phyloP scores from a whole-genome alignment of 1,140 invertebrate species.

The Cydia fagiglandana region DNA sequence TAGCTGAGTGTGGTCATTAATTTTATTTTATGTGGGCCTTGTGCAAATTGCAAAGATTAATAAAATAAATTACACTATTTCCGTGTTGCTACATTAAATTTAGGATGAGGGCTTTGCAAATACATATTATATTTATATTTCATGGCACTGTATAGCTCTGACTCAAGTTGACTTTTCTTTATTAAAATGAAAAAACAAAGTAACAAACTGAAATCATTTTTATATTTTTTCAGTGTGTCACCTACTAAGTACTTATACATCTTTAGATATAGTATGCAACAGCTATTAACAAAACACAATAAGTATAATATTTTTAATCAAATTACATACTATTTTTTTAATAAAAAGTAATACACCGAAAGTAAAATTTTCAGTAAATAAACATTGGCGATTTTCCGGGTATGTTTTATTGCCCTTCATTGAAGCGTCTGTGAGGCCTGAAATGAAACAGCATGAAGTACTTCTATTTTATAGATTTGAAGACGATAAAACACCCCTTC shows the following conservation, averaged over 20 bases:
- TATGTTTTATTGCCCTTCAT: neutral
- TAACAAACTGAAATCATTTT: no score
- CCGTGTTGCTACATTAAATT: no score
- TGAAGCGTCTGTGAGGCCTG: neutral
- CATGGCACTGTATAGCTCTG: no score
- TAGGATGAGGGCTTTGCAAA: no score
- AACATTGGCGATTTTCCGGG: neutral
- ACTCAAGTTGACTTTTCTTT: no score
- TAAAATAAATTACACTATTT: neutral
- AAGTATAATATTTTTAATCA: neutral
- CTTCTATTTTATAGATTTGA: constrained; percentile 13
- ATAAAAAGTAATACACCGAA: neutral
- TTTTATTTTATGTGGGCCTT: neutral
- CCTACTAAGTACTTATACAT: no score
- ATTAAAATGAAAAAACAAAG: no score
- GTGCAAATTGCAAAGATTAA: neutral
- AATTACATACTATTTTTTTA: no score
- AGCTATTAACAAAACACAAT: neutral
- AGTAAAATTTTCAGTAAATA: neutral
- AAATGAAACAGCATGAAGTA: neutral
- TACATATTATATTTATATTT: no score
- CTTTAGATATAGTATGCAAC: no score
- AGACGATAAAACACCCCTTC: constrained; percentile 24
- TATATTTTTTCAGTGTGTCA: no score
- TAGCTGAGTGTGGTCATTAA: constrained; percentile 13